Conservation (phyloP, 23 tunicate species). For the Trididemnum miniatum region DNA sequence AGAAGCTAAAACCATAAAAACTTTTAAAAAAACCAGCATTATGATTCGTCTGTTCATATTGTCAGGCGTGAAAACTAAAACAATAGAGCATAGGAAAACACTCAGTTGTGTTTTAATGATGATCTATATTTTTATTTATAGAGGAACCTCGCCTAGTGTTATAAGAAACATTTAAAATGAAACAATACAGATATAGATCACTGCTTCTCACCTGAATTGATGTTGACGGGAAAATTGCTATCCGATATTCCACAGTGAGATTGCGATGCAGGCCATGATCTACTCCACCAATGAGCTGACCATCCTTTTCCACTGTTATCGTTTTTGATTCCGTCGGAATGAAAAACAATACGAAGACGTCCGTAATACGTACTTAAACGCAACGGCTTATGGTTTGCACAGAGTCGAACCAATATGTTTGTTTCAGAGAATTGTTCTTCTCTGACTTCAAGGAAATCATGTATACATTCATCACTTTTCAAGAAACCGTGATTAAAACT, state of each 20-base stretch:
- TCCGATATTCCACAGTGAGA: not conserved
- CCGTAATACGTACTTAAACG: not conserved
- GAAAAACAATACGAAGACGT: not conserved
- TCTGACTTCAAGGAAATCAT: not conserved
- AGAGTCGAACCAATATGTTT: not conserved
- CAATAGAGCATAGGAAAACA: too few species aligned
- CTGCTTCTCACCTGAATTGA: not conserved
- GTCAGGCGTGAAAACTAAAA: too few species aligned
- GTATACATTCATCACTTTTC: not conserved
- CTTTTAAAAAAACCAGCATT: too few species aligned
- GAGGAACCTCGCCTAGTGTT: too few species aligned
- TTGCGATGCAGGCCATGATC: not conserved
- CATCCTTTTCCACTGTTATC: not conserved
- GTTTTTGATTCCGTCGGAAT: not conserved
- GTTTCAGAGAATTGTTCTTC: not conserved
- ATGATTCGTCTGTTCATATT: too few species aligned
- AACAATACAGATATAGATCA: too few species aligned
- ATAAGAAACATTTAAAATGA: too few species aligned
- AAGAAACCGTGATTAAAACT: not conserved
- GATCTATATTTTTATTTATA: too few species aligned
- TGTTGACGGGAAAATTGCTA: not conserved
- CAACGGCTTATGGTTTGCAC: not conserved
- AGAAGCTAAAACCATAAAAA: too few species aligned
- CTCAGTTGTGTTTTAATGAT: too few species aligned
- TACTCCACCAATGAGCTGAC: conserved; percentile 4